These are phyloP conservation scores for Melanotaenia nigrans DNA, from an alignment of 2,797 vertebrate species.

Conservation along the genomic window DNA sequence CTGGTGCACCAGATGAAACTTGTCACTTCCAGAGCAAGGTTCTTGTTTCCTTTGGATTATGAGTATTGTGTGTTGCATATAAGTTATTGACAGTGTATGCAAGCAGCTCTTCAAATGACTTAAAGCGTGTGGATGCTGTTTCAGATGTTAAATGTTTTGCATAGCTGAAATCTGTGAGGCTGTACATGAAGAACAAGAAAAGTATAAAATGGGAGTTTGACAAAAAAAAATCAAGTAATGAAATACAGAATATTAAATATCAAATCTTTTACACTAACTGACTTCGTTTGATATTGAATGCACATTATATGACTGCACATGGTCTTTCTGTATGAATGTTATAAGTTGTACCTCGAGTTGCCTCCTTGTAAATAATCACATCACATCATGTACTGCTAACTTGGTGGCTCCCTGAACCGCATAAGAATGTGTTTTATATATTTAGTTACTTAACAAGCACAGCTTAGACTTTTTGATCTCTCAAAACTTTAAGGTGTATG, in stretches of 20 bases:
- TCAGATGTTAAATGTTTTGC: slow-evolving; percentile 34
- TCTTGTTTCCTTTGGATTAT: slow-evolving; percentile 59
- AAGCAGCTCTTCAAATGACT: slow-evolving; percentile 34
- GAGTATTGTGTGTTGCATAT: slow-evolving; percentile 38
- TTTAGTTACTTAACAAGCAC: slow-evolving; percentile 18
- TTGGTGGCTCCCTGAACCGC: slow-evolving; percentile 61
- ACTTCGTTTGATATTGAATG: slow-evolving; percentile 39
- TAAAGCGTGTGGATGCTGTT: slow-evolving; percentile 37
- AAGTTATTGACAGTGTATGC: slow-evolving; percentile 39
- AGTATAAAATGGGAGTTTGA: slow-evolving; percentile 20
- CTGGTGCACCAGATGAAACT: slow-evolving; percentile 55
- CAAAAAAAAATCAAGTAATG: slow-evolving; percentile 6
- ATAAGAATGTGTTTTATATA: slow-evolving; percentile 26
- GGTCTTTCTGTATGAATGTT: slow-evolving; percentile 26
- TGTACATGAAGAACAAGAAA: slow-evolving; percentile 13
- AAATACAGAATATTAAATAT: slow-evolving; percentile 29
- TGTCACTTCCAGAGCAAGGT: slow-evolving; percentile 49
- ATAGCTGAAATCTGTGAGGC: slow-evolving; percentile 21
- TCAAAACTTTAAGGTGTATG: slow-evolving; percentile 32
- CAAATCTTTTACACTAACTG: slow-evolving; percentile 22
- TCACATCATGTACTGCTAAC: slow-evolving; percentile 54
- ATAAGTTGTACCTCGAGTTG: slow-evolving; percentile 47
- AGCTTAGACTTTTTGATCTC: slow-evolving; percentile 27
- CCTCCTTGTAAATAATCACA: slow-evolving; percentile 47
- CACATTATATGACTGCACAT: slow-evolving; percentile 59